A percentile compares a stretch with the other conserved stretches of the same genome.
phyloP scores from a whole-genome alignment of 1,140 invertebrate genomes.

The Psix sp. region DNA sequence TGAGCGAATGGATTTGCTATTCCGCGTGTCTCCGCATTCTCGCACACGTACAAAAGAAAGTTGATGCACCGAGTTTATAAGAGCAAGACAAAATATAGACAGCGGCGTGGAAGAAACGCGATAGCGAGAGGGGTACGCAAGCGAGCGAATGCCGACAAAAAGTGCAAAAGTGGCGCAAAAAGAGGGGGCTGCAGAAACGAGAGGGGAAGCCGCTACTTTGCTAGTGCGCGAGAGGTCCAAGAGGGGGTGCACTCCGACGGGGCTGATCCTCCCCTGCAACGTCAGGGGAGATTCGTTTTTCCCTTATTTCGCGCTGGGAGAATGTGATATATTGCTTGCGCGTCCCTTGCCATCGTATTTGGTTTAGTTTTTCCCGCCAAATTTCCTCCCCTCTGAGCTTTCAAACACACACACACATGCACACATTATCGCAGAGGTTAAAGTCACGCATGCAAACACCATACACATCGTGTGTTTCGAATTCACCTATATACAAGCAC shows the following conservation, averaged over 20 bases:
- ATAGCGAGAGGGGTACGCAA: conserved; percentile 38
- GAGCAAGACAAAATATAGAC: conserved; percentile 48
- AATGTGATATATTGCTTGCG: conserved; percentile 73
- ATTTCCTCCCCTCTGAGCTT: conserved; percentile 61
- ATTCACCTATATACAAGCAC: conserved; percentile 57
- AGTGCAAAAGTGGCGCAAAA: conserved; percentile 59
- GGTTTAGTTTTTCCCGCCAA: conserved; percentile 76
- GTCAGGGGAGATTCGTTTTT: conserved; percentile 58
- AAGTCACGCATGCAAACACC: conserved; percentile 30
- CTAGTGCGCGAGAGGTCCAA: conserved; percentile 24
- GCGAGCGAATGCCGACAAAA: conserved; percentile 48
- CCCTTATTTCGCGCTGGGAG: conserved; percentile 60
- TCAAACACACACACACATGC: conserved; percentile 23
- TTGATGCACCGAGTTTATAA: conserved; percentile 49
- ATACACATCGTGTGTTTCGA: conserved; percentile 45
- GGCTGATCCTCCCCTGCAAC: conserved; percentile 56
- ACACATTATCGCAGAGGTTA: not conserved
- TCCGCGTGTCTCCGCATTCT: conserved; percentile 15
- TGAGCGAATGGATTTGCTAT: conserved; percentile 53
- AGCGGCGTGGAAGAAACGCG: conserved; percentile 41
- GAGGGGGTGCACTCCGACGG: conserved; percentile 39
- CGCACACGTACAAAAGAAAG: conserved; percentile 35
- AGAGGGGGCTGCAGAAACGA: conserved; percentile 34
- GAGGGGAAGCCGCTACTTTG: conserved; percentile 41
- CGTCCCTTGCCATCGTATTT: conserved; percentile 68